These are phyloP conservation scores for Geotrupes spiniger DNA, from an alignment of 2,888 invertebrate species.

Conservation along the genomic window DNA sequence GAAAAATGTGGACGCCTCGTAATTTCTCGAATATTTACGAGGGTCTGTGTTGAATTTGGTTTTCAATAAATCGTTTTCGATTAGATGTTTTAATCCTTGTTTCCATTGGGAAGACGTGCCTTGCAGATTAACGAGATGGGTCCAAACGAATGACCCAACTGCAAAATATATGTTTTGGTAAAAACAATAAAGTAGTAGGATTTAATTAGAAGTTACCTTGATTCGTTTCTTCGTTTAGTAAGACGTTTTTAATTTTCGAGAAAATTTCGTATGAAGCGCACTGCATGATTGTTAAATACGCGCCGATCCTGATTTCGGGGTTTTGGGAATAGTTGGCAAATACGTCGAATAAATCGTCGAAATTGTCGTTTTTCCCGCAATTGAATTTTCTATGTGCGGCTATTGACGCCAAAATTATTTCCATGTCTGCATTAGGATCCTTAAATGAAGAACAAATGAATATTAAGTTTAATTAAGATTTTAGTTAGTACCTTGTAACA, in stretches of 20 bases:
- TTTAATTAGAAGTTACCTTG: slow-evolving; percentile 51
- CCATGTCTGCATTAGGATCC: slow-evolving; percentile 48
- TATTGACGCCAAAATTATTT: slow-evolving; percentile 58
- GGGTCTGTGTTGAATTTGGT: slow-evolving; percentile 61
- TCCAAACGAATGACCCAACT: slow-evolving; percentile 68
- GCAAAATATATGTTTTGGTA: too few relatives aligned
- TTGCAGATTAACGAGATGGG: slow-evolving; percentile 61
- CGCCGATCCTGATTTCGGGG: slow-evolving; percentile 61
- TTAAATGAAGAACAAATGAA: slow-evolving; percentile 14
- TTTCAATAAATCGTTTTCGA: slow-evolving; percentile 58
- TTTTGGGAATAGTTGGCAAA: slow-evolving; percentile 54
- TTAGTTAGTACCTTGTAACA: slow-evolving; percentile 12
- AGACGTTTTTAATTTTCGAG: slow-evolving; percentile 51
- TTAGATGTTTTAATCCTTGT: slow-evolving; percentile 56
- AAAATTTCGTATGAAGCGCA: slow-evolving; percentile 59
- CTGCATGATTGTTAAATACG: slow-evolving; percentile 61
- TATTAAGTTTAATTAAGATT: too few relatives aligned
- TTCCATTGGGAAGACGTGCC: slow-evolving; percentile 59
- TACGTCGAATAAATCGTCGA: slow-evolving; percentile 48
- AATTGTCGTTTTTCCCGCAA: slow-evolving; percentile 48
- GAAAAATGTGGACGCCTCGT: slow-evolving; percentile 59
- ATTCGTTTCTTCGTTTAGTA: slow-evolving; percentile 55
- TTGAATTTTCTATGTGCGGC: slow-evolving; percentile 55
- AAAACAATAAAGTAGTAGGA: too few relatives aligned
- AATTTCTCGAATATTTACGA: slow-evolving; percentile 65